Evolutionary conservation across 1,140 invertebrate genomes (phyloP).

Genomic region (Hypothenemus hampei): DNA sequence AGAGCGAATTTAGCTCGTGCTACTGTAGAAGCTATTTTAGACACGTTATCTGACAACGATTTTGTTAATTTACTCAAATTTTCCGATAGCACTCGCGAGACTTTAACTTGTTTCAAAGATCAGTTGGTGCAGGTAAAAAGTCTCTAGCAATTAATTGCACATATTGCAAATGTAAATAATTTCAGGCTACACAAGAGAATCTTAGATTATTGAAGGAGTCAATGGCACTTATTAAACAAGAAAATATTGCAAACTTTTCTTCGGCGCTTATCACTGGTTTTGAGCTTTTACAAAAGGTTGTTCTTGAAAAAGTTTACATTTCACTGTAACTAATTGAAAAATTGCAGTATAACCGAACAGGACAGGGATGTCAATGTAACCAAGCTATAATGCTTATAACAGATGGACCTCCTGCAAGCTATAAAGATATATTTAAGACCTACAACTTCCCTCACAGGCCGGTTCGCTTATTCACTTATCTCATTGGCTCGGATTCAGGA

Average conservation of each 20-base stretch:
- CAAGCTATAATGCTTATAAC: constrained; percentile 97
- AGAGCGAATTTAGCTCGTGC: constrained; percentile 78
- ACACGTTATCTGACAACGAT: constrained; percentile 94
- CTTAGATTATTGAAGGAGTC: constrained; percentile 75
- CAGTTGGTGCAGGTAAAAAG: constrained; percentile 68
- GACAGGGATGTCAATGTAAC: constrained; percentile 87
- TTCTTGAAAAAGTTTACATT: neutral
- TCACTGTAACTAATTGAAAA: no score
- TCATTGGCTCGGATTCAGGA: constrained; percentile 87
- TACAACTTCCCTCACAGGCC: constrained; percentile 91
- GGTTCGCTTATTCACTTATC: constrained; percentile 93
- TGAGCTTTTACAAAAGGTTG: constrained; percentile 82
- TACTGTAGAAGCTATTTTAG: constrained; percentile 81
- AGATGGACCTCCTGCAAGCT: constrained; percentile 77
- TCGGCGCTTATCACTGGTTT: constrained; percentile 86
- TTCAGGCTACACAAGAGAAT: constrained; percentile 80
- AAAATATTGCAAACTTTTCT: constrained; percentile 88
- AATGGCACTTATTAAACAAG: constrained; percentile 60
- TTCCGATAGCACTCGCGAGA: constrained; percentile 66
- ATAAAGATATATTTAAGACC: constrained; percentile 61
- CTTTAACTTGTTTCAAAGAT: constrained; percentile 82
- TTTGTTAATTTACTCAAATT: constrained; percentile 92
- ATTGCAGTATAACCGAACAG: constrained; percentile 69
- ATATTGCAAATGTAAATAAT: constrained; percentile 1
- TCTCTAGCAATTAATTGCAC: neutral